Evolutionary conservation across 2,888 invertebrate species (phyloP).

Genomic region (Ochropleura leucogaster): DNA sequence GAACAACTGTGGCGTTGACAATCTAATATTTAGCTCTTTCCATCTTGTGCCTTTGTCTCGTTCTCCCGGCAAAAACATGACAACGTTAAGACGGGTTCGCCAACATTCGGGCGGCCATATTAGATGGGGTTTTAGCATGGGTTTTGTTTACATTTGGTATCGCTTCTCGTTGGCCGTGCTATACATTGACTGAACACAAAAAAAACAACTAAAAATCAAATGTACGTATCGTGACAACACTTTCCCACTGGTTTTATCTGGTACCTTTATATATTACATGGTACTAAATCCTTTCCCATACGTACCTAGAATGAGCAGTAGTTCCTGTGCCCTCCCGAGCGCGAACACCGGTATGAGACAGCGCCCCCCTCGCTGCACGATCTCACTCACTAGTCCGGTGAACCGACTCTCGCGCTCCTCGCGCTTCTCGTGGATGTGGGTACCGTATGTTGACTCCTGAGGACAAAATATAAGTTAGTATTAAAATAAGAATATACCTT

Average conservation of each 20-base stretch:
- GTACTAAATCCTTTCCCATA: background rate
- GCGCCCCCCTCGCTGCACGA: constrained; percentile 98
- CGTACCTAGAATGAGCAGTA: constrained; percentile 95
- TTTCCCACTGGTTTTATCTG: background rate
- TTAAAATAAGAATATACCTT: background rate
- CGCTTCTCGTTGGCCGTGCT: no score
- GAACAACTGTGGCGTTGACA: no score
- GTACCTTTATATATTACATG: background rate
- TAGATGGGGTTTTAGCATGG: no score
- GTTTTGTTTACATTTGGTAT: no score
- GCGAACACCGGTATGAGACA: constrained; percentile 99
- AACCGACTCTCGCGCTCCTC: constrained; percentile 99
- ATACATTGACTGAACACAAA: no score
- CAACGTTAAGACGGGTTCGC: no score
- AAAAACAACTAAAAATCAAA: no score
- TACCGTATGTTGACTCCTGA: constrained; percentile 99
- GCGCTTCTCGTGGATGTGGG: constrained; percentile 99
- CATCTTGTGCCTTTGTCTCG: no score
- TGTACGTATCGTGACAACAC: background rate
- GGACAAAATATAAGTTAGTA: background rate
- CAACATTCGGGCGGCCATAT: no score
- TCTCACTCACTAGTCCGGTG: constrained; percentile 97
- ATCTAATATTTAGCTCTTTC: no score
- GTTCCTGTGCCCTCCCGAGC: constrained; percentile 98
- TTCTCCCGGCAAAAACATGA: no score